Evolutionary conservation across 2,888 invertebrate genomes (phyloP), one percentile per base, ranked within the genome.

Genomic region (Malachius bipustulatus): DNA sequence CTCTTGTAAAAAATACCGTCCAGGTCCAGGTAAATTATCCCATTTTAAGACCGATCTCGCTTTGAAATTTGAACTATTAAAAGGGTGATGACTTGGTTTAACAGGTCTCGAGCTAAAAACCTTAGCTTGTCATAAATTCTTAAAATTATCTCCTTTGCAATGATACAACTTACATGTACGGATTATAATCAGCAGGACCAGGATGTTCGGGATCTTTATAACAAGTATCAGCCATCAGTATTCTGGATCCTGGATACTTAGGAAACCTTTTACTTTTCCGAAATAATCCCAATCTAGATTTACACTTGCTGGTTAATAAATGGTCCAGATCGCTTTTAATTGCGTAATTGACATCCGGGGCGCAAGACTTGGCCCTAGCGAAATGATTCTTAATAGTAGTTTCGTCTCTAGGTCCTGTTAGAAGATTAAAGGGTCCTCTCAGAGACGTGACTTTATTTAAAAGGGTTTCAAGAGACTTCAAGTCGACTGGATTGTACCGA

Each of bases 131-230:
- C n/a, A n/a, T n/a, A n/a, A n/a, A n/a, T n/a, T n/a, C n/a, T n/a
- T n/a, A n/a, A n/a, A n/a, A n/a, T n/a, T n/a, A n/a, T n/a, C n/a
- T n/a, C n/a, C n/a, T n/a, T n/a, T n/a, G n/a, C n/a, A n/a, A n/a
- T n/a, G n/a, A n/a, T n/a, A n/a, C n/a, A n/a, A n/a, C n/a, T n/a
- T n/a, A n/a, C n/a, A n/a, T n/a, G n/a, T n/a, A n/a, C 24, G 6
- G 24, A 32, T 50, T 40, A 41, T 71, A 70, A 35, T 59, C 49
- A 1, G 64, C 64, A 0, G 75, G 71, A 0, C 72, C 68, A 0
- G 75, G 75, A 1, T 67, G 66, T 1, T 56, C 47, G 0, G 69
- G 64, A 32, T 64, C 59, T 29, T 61, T 63, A 14, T 63, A 55
- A 45, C 69, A 68, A 55, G 70, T 60, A 2, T 65, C 55, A 2